Evolutionary conservation across 2,113 vertebrate species (phyloP).

Genomic region (Lethenteron reissneri): DNA sequence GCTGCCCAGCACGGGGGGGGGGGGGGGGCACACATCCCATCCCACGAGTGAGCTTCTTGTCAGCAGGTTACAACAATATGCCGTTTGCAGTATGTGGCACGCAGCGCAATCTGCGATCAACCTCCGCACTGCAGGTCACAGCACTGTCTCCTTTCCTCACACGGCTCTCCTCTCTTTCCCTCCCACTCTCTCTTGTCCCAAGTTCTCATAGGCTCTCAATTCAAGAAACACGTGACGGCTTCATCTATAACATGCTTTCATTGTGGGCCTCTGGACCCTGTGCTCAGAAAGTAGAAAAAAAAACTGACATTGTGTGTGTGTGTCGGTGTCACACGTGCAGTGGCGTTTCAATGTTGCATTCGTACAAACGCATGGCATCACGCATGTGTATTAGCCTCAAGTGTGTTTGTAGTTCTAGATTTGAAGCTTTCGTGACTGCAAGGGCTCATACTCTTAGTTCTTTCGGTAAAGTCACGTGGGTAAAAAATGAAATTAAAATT

Average conservation of each 20-base stretch:
- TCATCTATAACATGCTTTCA: background rate
- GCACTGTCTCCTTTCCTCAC: background rate
- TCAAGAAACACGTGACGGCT: background rate
- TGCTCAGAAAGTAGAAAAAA: background rate
- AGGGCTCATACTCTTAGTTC: no score
- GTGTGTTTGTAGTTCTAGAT: background rate
- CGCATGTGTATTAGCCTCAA: background rate
- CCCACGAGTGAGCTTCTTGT: background rate
- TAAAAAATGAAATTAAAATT: no score
- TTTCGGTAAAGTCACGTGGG: no score
- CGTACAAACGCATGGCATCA: background rate
- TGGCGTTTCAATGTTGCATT: conserved; percentile 1
- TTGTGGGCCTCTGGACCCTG: background rate
- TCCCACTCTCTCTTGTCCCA: no score
- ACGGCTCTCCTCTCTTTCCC: background rate
- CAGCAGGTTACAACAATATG: background rate
- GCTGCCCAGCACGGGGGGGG: conserved; percentile 18
- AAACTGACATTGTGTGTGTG: background rate
- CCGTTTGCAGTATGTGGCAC: background rate
- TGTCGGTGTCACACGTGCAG: background rate
- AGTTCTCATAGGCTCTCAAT: background rate
- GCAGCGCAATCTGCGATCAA: background rate
- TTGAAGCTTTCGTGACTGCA: no score
- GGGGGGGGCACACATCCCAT: background rate
- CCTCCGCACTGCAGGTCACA: background rate